These are phyloP conservation scores for Heteractis magnifica DNA, from an alignment of 92 coral and sea anemone species.

Conservation along the genomic window DNA sequence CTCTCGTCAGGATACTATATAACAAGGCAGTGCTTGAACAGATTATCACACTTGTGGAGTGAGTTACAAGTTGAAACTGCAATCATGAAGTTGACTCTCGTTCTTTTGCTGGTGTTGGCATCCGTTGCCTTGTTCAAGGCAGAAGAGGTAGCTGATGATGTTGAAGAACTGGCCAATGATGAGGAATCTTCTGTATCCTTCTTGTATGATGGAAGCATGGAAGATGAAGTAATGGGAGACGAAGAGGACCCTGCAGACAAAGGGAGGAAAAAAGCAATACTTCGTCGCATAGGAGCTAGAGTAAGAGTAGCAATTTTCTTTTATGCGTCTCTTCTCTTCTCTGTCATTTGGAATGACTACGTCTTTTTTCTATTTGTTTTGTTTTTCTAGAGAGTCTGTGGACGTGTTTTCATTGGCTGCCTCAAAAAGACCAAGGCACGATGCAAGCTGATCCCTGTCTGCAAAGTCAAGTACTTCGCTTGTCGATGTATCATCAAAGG, in stretches of 20 bases:
- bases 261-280: not conserved
- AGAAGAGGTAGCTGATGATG: conserved; percentile 20
- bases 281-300: not conserved
- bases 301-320: not conserved
- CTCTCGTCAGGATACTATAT: not conserved
- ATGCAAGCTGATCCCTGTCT: not conserved
- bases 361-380: not conserved
- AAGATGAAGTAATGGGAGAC: conserved; percentile 27
- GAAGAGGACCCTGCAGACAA: not conserved
- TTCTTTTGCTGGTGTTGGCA: conserved; percentile 39
- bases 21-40: not conserved
- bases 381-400: conserved; percentile 12
- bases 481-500: conserved; percentile 13
- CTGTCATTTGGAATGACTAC: not conserved
- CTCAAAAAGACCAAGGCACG: not conserved
- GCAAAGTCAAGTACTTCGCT: conserved; percentile 8
- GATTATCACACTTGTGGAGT: not conserved
- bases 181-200: conserved; percentile 20
- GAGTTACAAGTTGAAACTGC: not conserved
- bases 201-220: conserved; percentile 36
- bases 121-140: conserved; percentile 50
- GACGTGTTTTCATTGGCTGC: conserved; percentile 7
- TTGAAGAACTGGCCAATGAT: not conserved
- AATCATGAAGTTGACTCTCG: conserved; percentile 49
- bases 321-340: not conserved